Evolutionary conservation across 2,888 invertebrate genomes (phyloP).

Genomic region (Sacculina carcini): DNA sequence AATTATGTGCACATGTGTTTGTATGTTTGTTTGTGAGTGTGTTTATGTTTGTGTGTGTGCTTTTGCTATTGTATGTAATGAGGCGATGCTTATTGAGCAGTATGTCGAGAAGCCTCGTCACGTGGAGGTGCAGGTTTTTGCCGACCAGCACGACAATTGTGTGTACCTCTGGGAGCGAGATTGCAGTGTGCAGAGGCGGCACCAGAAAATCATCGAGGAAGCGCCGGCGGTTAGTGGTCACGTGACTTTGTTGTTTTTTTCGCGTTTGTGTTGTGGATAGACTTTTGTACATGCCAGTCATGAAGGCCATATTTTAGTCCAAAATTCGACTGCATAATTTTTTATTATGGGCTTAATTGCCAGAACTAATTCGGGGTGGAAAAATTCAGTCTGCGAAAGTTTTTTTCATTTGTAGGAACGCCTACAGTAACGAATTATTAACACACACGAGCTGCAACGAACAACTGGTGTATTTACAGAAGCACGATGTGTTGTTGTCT

Average conservation of each 20-base stretch:
- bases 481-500: too few species aligned
- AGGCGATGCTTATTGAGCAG: conserved; percentile 16
- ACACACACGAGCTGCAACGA: too few species aligned
- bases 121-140: conserved; percentile 81
- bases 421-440: too few species aligned
- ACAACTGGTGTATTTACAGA: too few species aligned
- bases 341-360: too few species aligned
- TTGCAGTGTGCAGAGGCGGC: conserved; percentile 95
- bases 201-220: conserved; percentile 97
- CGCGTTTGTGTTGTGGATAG: not conserved
- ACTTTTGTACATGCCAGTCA: not conserved
- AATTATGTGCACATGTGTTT: conserved; percentile 22
- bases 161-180: conserved; percentile 93
- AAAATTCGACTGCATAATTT: too few species aligned
- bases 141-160: conserved; percentile 66
- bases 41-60: too few species aligned
- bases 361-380: too few species aligned
- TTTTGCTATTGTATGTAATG: not conserved
- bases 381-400: too few species aligned
- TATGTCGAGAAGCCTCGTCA: conserved; percentile 37
- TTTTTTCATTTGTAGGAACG: too few species aligned
- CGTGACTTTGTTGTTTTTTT: not conserved
- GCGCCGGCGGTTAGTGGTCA: conserved; percentile 56
- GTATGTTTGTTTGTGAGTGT: too few species aligned
- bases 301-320: not conserved